Percentiles rank a stretch among this genome's conserved stretches.
phyloP scores from a whole-genome alignment of 2,113 vertebrate species.

The Miniopterus natalensis region DNA sequence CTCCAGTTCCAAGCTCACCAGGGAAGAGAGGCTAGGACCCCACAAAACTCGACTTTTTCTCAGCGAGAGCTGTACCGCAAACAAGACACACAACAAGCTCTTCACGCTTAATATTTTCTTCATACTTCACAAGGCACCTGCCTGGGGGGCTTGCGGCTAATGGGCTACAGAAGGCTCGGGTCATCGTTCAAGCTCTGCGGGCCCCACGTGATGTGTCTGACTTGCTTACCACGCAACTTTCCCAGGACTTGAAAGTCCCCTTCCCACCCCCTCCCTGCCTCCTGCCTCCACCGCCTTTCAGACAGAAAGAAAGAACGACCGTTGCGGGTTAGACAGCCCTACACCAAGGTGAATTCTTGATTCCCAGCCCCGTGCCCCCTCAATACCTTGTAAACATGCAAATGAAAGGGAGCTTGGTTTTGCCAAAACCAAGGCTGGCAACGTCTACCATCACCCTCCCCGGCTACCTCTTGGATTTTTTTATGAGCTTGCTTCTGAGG shows the following conservation, averaged over 20 bases:
- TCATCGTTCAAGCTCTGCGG: neutral
- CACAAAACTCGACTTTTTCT: constrained; percentile 85
- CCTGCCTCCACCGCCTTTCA: neutral
- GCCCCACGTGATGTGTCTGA: neutral
- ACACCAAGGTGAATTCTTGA: constrained; percentile 61
- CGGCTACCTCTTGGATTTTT: neutral
- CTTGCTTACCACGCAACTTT: neutral
- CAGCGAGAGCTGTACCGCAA: constrained; percentile 77
- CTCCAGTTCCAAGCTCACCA: constrained; percentile 88
- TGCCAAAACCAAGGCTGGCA: neutral
- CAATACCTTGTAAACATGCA: constrained; percentile 15
- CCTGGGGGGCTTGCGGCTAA: constrained; percentile 65
- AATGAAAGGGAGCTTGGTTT: constrained; percentile 21
- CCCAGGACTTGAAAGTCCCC: neutral
- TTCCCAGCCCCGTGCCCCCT: neutral
- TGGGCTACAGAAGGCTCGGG: neutral
- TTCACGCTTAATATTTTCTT: constrained; percentile 77
- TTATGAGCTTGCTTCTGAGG: neutral
- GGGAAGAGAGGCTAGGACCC: constrained; percentile 80
- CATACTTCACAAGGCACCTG: constrained; percentile 84
- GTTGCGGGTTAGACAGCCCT: neutral
- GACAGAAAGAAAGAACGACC: neutral
- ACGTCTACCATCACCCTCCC: neutral
- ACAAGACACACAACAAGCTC: constrained; percentile 69
- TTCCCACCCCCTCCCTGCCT: neutral